Evolutionary conservation across 2,797 vertebrate genomes (phyloP).

Genomic region (Hoplostethus mediterraneus): DNA sequence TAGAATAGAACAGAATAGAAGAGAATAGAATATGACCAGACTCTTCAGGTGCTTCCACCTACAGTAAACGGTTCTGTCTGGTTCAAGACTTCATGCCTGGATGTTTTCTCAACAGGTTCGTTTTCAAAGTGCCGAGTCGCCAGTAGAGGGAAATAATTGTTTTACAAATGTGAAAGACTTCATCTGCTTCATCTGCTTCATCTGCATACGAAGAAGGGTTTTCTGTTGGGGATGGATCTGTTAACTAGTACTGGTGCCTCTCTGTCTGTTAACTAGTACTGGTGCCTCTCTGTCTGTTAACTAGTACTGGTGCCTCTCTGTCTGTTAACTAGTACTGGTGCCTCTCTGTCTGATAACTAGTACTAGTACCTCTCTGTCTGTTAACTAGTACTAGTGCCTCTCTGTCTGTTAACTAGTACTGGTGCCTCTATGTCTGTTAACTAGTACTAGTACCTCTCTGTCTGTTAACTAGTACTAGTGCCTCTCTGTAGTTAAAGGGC

Average conservation of each 20-base stretch:
- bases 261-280: too few relatives aligned
- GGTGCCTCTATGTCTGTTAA: too few relatives aligned
- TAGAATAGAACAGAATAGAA: too few relatives aligned
- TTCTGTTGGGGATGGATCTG: neutral
- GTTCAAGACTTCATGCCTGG: neutral
- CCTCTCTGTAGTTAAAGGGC: neutral
- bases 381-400: neutral
- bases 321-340: too few relatives aligned
- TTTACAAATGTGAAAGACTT: neutral
- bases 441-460: too few relatives aligned
- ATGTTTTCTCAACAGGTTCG: neutral
- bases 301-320: too few relatives aligned
- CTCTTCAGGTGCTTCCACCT: conserved; percentile 21
- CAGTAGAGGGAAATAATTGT: neutral
- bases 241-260: too few relatives aligned
- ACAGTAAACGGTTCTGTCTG: conserved; percentile 6
- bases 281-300: too few relatives aligned
- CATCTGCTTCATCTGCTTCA: neutral
- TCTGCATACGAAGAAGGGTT: neutral
- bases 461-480: too few relatives aligned
- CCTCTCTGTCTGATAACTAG: neutral
- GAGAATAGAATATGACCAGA: conserved; percentile 19
- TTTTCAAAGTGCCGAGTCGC: neutral
- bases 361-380: too few relatives aligned
- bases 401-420: too few relatives aligned